These are phyloP conservation scores for Cheilosia scutellata DNA, from an alignment of 2,888 invertebrate species.

Conservation along the genomic window DNA sequence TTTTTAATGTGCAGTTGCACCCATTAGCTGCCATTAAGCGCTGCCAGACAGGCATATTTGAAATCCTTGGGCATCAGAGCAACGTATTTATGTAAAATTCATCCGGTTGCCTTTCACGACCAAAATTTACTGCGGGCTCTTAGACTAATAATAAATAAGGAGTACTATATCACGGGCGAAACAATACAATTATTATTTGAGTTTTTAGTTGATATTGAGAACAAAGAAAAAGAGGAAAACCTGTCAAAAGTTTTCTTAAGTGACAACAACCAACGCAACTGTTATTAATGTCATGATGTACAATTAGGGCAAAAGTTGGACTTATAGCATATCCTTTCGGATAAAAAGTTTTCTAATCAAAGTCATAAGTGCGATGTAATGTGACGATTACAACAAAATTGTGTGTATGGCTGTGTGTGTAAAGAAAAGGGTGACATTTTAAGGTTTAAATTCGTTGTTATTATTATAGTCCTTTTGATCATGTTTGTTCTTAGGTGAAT, in stretches of 20 bases:
- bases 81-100: too few relatives aligned
- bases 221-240: slow-evolving; percentile 12
- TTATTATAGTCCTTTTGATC: too few relatives aligned
- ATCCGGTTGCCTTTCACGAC: too few relatives aligned
- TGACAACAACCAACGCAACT: slow-evolving; percentile 17
- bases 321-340: slow-evolving; percentile 40
- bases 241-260: slow-evolving; percentile 41
- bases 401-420: neutral
- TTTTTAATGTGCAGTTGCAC: too few relatives aligned
- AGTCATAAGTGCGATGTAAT: slow-evolving; percentile 52
- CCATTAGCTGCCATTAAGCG: too few relatives aligned
- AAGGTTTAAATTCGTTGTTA: too few relatives aligned
- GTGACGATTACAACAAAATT: slow-evolving; percentile 23
- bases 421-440: neutral
- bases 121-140: too few relatives aligned
- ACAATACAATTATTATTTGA: neutral
- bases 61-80: too few relatives aligned
- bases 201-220: slow-evolving; percentile 3
- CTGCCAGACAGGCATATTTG: too few relatives aligned
- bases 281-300: slow-evolving; percentile 64
- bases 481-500: too few relatives aligned
- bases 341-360: slow-evolving; percentile 69
- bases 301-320: slow-evolving; percentile 62
- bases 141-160: too few relatives aligned
- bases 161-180: neutral